These are phyloP conservation scores for Macrosiphum euphorbiae DNA, from an alignment of 2,888 invertebrate genomes.

Conservation along the genomic window DNA sequence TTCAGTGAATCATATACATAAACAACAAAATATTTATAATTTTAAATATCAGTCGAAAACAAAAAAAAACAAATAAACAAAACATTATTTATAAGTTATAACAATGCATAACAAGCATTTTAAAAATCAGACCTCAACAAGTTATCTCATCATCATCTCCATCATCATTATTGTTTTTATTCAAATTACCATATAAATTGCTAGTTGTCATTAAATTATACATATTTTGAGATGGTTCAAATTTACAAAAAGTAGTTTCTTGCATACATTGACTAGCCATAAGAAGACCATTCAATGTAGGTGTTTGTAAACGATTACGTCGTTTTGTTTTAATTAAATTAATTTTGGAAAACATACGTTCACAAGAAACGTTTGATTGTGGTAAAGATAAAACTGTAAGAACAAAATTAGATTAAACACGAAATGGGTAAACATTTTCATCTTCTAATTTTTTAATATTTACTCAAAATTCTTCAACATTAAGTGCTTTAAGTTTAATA, in stretches of 20 bases:
- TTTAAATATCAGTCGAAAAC: no score
- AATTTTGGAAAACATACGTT: slow-evolving; percentile 34
- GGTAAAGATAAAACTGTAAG: slow-evolving; percentile 14
- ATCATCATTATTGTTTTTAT: slow-evolving; percentile 18
- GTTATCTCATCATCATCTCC: no score
- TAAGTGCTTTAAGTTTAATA: background rate
- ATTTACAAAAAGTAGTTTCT: slow-evolving; percentile 31
- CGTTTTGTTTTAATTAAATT: slow-evolving; percentile 15
- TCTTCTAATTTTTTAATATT: background rate
- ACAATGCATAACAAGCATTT: no score
- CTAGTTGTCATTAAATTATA: slow-evolving; percentile 28
- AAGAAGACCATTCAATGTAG: slow-evolving; percentile 11
- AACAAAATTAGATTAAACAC: slow-evolving; percentile 8
- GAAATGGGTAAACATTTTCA: background rate
- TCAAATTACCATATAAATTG: slow-evolving; percentile 22
- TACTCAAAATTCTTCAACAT: background rate
- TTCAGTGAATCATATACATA: no score
- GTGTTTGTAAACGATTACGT: background rate
- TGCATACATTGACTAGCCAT: slow-evolving; percentile 15
- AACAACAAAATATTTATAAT: no score
- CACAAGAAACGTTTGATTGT: slow-evolving; percentile 13
- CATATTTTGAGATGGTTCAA: slow-evolving; percentile 22
- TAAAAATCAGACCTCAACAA: no score
- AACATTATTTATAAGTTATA: no score
- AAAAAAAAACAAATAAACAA: no score